Base-by-base conservation (phyloP, 2,113 vertebrate species). In the Seriola quinqueradiata region DNA sequence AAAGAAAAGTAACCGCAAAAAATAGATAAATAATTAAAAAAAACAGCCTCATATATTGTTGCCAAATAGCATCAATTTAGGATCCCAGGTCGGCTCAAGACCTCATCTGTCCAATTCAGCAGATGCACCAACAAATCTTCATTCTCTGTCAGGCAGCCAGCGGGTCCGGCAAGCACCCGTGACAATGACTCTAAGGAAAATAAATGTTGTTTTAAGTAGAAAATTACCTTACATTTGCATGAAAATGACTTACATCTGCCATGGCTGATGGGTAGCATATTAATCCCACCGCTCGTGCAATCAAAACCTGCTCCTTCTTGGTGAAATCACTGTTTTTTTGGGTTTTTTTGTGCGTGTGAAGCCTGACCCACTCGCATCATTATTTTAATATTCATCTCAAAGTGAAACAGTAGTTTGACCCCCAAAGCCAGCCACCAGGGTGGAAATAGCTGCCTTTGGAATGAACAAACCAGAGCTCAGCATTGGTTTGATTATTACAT, bases 231-330 rank as follows among this genome's bases (percentile, higher is more conserved):
- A 44, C 83, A 95, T 95, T 95, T 94, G 94, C 94, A 95, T 95
- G 93, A 93, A 86, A 95, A 95, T 94, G 85, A 92, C 89, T 89
- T 85, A 71, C 92, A 95, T 95, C 94, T 95, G 94, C 91, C 76
- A 69, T 64, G 77, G 90, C 68, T 84, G 92, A 93, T 60, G 84
- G 90, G 86, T 40, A 89, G 88, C 91, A 86, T 92, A 92, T 94
- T 90, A 94, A 94, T 91, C 84, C 81, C 63, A 74, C 73, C 77
- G 81, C 71, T 84, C 63, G 55, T 86, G 83, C 89, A 91, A 93
- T 94, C 86, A 92, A 94, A 93, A 71, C 82, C 72, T 3, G 60
- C 58, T 92, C 75, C 75, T 86, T 91, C 89, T 82, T 63, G 63
- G 81, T 82, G 78, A 85, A 87, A 82, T 87, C 61, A 54, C 9